A percentile compares a stretch with the other conserved stretches of the same genome.
These are phyloP conservation scores for Odontocerum albicorne DNA, from an alignment of 2,888 invertebrate species.

Conservation along the genomic window DNA sequence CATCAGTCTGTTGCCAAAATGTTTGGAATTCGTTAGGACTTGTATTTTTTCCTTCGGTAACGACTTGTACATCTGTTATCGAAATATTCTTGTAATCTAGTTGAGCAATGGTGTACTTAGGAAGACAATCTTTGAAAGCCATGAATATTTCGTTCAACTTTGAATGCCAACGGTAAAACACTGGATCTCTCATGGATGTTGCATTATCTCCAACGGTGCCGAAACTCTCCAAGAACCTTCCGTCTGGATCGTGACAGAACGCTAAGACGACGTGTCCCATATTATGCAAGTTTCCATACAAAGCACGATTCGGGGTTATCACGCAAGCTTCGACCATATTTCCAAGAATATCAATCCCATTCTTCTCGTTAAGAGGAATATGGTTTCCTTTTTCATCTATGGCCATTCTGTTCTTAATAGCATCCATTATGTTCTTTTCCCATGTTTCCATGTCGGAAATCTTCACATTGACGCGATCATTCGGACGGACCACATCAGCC, in stretches of 20 bases:
- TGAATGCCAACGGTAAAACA: constrained; percentile 85
- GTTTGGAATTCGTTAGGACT: constrained; percentile 36
- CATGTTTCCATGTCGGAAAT: constrained; percentile 43
- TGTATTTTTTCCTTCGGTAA: constrained; percentile 35
- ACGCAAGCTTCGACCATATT: constrained; percentile 61
- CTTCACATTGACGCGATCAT: constrained; percentile 39
- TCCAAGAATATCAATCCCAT: constrained; percentile 72
- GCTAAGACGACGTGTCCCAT: constrained; percentile 62
- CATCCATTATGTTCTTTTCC: constrained; percentile 44
- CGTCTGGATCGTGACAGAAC: constrained; percentile 63
- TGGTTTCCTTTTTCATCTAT: constrained; percentile 59
- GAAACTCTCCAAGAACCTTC: constrained; percentile 67
- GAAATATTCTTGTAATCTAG: constrained; percentile 45
- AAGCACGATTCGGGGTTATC: constrained; percentile 52
- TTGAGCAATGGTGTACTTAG: constrained; percentile 39
- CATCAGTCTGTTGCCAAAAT: constrained; percentile 42
- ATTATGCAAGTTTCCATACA: constrained; percentile 65
- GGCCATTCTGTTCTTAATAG: constrained; percentile 46
- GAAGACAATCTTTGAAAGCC: constrained; percentile 61
- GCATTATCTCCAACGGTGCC: constrained; percentile 80
- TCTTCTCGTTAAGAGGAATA: constrained; percentile 61
- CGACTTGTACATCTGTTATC: constrained; percentile 47
- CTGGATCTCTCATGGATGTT: constrained; percentile 84
- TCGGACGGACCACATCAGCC: constrained; percentile 66
- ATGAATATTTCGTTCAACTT: constrained; percentile 75